A percentile compares a stretch with the other conserved stretches of the same genome.
phyloP scores from a whole-genome alignment of 2,113 vertebrate genomes.

The Cyanistes caeruleus region DNA sequence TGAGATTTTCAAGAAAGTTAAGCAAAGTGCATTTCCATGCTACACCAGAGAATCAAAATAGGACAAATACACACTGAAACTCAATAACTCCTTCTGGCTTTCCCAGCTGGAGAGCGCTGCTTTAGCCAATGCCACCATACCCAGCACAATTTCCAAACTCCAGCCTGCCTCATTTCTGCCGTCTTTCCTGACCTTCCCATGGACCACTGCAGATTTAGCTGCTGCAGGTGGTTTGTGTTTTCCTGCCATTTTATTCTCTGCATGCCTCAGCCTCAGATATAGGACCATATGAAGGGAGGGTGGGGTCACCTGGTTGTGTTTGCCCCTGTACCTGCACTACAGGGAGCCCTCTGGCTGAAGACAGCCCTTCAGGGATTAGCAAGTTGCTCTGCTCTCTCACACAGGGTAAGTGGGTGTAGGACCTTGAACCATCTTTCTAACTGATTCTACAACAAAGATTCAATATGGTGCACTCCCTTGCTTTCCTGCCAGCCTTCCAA shows the following conservation, averaged over 20 bases:
- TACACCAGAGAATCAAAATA: background rate
- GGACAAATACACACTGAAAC: background rate
- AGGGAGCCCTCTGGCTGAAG: background rate
- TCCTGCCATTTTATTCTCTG: background rate
- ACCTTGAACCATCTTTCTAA: background rate
- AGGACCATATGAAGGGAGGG: rapidly evolving
- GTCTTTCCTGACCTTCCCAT: background rate
- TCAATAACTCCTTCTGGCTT: background rate
- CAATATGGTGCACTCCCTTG: background rate
- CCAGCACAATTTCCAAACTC: background rate
- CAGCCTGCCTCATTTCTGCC: rapidly evolving
- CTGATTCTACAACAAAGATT: background rate
- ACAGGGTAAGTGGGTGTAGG: background rate
- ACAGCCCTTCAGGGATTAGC: background rate
- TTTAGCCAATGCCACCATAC: background rate
- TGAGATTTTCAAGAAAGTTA: background rate
- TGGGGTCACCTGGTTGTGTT: background rate
- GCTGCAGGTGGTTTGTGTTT: background rate
- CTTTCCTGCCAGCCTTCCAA: background rate
- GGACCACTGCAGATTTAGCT: rapidly evolving
- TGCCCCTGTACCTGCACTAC: background rate
- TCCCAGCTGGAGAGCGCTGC: background rate
- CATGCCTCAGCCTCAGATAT: background rate
- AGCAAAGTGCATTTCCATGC: background rate
- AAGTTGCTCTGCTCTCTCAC: background rate